phyloP scores from a whole-genome alignment of 2,888 invertebrate genomes.

The Argyra leucocephala region DNA sequence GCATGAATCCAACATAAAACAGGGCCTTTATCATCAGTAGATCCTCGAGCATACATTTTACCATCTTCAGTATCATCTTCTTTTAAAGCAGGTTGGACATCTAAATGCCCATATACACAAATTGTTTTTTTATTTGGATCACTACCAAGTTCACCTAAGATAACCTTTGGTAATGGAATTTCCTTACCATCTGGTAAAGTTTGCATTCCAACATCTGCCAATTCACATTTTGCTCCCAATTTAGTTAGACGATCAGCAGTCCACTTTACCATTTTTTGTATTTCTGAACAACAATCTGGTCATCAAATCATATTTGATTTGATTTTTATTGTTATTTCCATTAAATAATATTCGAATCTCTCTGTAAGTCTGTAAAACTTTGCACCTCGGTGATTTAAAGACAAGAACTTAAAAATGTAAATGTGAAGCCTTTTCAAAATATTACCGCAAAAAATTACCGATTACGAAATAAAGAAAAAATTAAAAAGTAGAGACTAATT shows the following conservation, averaged over 20 bases:
- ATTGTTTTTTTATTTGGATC: conserved; percentile 85
- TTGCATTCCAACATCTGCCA: conserved; percentile 70
- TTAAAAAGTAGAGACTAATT: no score
- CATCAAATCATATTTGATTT: no score
- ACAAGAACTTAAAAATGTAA: no score
- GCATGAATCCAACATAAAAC: conserved; percentile 94
- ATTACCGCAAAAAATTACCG: no score
- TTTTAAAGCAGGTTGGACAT: conserved; percentile 90
- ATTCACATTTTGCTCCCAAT: conserved; percentile 60
- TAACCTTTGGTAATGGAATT: conserved; percentile 74
- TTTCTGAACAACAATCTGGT: conserved; percentile 69
- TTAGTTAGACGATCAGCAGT: conserved; percentile 56
- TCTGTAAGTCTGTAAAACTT: no score
- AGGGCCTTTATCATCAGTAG: conserved; percentile 90
- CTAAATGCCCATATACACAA: conserved; percentile 91
- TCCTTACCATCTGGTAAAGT: conserved; percentile 58
- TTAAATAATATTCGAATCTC: no score
- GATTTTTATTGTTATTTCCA: no score
- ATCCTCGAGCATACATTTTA: conserved; percentile 83
- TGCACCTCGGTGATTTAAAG: no score
- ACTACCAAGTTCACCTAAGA: conserved; percentile 68
- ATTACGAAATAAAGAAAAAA: no score
- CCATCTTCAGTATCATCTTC: conserved; percentile 70
- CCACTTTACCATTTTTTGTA: conserved; percentile 79
- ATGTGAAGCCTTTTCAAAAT: no score